Conservation (phyloP, 2,888 invertebrate species). For the Hylaea fasciaria region DNA sequence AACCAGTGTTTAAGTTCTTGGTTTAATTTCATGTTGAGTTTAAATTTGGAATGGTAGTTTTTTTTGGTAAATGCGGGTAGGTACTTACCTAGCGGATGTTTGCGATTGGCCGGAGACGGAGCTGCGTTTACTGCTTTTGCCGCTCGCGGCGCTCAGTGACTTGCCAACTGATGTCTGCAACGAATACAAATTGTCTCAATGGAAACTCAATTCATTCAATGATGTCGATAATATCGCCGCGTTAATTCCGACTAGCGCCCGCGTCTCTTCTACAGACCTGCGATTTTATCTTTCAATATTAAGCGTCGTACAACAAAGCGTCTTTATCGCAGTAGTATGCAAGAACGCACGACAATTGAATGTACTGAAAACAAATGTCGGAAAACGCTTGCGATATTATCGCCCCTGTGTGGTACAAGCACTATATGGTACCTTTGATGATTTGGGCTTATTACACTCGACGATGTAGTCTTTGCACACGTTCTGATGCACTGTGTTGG, state of each 20-base stretch:
- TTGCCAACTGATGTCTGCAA: conserved; percentile 78
- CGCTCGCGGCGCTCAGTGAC: conserved; percentile 75
- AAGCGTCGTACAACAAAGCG: too few relatives aligned
- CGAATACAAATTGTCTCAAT: conserved; percentile 16
- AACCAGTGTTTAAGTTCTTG: conserved; percentile 47
- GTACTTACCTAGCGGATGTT: conserved; percentile 76
- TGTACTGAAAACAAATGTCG: too few relatives aligned
- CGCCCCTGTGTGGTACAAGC: too few relatives aligned
- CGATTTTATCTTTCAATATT: too few relatives aligned
- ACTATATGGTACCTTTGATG: conserved; percentile 83
- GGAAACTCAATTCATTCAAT: too few relatives aligned
- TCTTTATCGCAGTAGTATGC: too few relatives aligned
- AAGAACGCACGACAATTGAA: too few relatives aligned
- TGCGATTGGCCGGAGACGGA: conserved; percentile 80
- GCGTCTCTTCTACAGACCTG: too few relatives aligned
- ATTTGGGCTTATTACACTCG: conserved; percentile 91
- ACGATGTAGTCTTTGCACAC: conserved; percentile 94
- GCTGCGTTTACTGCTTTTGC: conserved; percentile 78
- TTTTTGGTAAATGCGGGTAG: conserved; percentile 38
- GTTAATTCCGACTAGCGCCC: too few relatives aligned
- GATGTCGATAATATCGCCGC: too few relatives aligned
- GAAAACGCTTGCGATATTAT: too few relatives aligned
- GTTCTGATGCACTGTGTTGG: conserved; percentile 93
- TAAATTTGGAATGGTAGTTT: conserved; percentile 34
- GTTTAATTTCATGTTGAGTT: conserved; percentile 32